Evolutionary conservation across 2,797 vertebrate genomes (phyloP).

Genomic region (Tiaroga cobitis): DNA sequence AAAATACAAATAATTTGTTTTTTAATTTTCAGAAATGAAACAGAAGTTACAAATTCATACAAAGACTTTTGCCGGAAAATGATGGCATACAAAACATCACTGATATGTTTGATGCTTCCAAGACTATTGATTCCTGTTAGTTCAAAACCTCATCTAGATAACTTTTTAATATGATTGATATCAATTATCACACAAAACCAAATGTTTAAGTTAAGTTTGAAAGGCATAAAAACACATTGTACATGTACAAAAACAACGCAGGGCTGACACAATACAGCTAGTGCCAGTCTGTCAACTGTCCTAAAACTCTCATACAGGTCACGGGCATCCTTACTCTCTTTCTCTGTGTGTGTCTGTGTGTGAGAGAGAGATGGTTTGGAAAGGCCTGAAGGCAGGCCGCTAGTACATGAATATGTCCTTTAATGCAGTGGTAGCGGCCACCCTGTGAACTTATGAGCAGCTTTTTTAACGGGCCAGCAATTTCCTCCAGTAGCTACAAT

Average conservation of each 20-base stretch:
- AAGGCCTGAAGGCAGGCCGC: not conserved
- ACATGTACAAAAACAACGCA: not conserved
- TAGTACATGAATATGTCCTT: conserved; percentile 20
- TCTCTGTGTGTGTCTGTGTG: not conserved
- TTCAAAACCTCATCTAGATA: not conserved
- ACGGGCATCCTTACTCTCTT: not conserved
- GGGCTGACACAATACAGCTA: not conserved
- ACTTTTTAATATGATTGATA: not conserved
- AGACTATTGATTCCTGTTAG: not conserved
- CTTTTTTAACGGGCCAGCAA: conserved; percentile 50
- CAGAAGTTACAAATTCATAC: too few species aligned
- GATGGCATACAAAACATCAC: not conserved
- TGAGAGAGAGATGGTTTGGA: conserved; percentile 45
- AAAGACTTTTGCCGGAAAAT: not conserved
- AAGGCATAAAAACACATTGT: not conserved
- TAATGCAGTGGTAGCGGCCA: conserved; percentile 29
- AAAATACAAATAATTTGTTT: conserved; percentile 13
- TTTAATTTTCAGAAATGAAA: not conserved
- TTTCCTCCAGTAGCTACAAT: conserved; percentile 41
- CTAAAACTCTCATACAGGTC: not conserved
- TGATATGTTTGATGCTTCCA: not conserved
- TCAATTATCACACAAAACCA: not conserved
- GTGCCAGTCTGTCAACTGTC: not conserved
- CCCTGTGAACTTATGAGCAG: conserved; percentile 40
- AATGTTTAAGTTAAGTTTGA: not conserved